phyloP scores from a whole-genome alignment of 2,888 invertebrate genomes.

The Noctua pronuba region DNA sequence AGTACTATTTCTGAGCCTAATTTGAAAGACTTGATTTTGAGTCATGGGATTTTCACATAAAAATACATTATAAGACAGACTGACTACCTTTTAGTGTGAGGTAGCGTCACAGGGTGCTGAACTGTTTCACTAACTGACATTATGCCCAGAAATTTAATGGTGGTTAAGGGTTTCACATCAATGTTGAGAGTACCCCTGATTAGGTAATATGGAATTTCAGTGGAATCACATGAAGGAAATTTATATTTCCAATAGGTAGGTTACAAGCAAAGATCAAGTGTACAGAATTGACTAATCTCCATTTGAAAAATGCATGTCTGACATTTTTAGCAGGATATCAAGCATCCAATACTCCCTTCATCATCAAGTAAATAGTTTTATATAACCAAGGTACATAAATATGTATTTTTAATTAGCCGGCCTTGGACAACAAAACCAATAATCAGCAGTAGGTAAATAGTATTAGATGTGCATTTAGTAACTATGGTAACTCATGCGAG shows the following conservation, averaged over 20 bases:
- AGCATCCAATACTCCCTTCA: background rate
- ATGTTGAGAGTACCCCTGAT: background rate
- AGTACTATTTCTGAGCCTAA: background rate
- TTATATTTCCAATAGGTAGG: no score
- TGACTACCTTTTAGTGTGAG: background rate
- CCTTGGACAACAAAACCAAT: slow-evolving; percentile 2
- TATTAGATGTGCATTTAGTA: slow-evolving; percentile 4
- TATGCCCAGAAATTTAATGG: no score
- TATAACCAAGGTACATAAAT: background rate
- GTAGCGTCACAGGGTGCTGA: background rate
- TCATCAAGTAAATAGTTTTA: background rate
- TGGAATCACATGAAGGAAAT: background rate
- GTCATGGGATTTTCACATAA: background rate
- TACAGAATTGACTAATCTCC: background rate
- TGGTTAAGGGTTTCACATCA: background rate
- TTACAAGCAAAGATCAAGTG: background rate
- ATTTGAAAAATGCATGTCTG: background rate
- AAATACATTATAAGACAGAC: no score
- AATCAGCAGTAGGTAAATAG: background rate
- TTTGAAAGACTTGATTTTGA: background rate
- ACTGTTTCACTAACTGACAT: background rate
- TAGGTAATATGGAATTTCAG: background rate
- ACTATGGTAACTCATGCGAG: slow-evolving; percentile 18
- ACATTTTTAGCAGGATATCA: background rate
- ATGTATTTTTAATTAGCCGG: background rate